Evolutionary conservation across 1,140 invertebrate species (phyloP).

Genomic region (Platyura marginata): DNA sequence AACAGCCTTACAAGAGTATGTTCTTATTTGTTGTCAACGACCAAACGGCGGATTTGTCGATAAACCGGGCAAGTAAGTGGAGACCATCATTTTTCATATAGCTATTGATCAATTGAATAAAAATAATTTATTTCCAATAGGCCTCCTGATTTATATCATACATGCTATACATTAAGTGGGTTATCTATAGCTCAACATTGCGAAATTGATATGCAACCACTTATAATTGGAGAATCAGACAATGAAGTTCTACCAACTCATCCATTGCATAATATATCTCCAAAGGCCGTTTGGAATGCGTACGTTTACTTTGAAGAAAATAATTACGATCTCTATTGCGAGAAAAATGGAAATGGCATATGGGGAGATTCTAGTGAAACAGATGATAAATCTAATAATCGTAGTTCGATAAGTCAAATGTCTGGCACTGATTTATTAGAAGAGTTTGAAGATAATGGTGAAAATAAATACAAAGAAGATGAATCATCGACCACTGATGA

Average conservation of each 20-base stretch:
- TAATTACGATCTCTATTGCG: background rate
- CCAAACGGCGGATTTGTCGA: constrained; percentile 82
- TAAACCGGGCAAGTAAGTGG: constrained; percentile 87
- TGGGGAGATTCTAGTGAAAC: no score
- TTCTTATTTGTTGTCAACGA: constrained; percentile 83
- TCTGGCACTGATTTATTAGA: no score
- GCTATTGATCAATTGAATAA: constrained; percentile 3
- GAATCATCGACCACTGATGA: no score
- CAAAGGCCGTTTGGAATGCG: constrained; percentile 23
- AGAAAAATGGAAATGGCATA: no score
- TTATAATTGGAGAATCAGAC: constrained; percentile 34
- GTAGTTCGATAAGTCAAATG: no score
- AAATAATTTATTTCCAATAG: constrained; percentile 31
- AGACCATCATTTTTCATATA: constrained; percentile 2
- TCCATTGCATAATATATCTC: constrained; percentile 45
- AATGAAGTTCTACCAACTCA: constrained; percentile 42
- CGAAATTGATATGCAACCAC: constrained; percentile 26
- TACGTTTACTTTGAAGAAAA: background rate
- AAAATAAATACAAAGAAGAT: no score
- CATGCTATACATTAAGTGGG: constrained; percentile 91
- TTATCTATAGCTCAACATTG: constrained; percentile 84
- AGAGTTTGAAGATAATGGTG: no score
- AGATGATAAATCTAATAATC: no score
- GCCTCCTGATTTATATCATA: constrained; percentile 83
- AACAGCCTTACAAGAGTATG: constrained; percentile 83